Evolutionary conservation across 2,797 vertebrate species (phyloP).

Genomic region (Notoglanidium macrostoma): DNA sequence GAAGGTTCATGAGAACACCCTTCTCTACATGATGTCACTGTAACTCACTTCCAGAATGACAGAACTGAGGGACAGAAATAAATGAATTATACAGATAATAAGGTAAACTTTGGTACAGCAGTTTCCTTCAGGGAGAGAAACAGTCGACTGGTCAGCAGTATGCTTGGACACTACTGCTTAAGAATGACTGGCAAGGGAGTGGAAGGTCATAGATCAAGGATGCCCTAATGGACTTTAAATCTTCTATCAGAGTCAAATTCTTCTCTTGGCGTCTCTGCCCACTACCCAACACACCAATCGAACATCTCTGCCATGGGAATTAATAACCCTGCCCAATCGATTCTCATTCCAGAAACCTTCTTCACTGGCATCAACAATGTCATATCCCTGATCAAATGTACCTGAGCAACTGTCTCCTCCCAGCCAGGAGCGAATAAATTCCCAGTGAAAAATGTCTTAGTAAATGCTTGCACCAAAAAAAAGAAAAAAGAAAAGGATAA

Average conservation of each 20-base stretch:
- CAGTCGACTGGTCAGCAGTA: background rate
- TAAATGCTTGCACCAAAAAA: conserved; percentile 54
- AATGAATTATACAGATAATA: background rate
- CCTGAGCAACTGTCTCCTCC: conserved; percentile 38
- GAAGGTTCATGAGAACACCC: background rate
- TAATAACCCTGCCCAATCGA: conserved; percentile 65
- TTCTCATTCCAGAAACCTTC: conserved; percentile 56
- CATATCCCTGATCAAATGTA: conserved; percentile 65
- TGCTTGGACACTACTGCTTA: background rate
- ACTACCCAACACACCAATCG: conserved; percentile 43
- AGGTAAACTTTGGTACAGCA: background rate
- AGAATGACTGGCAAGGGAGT: background rate
- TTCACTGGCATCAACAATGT: conserved; percentile 64
- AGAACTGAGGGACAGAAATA: background rate
- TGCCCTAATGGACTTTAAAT: conserved; percentile 25
- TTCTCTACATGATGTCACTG: background rate
- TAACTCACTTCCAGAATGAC: background rate
- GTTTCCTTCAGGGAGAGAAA: background rate
- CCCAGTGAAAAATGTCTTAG: conserved; percentile 47
- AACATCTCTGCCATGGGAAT: conserved; percentile 55
- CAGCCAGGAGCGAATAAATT: conserved; percentile 57
- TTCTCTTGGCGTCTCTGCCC: conserved; percentile 51
- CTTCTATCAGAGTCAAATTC: conserved; percentile 19
- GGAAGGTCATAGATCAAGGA: conserved; percentile 34
- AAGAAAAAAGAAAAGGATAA: conserved; percentile 39